These are phyloP conservation scores for Stomatorhinus ivindoensis DNA, from an alignment of 2,113 vertebrate species.

Conservation along the genomic window DNA sequence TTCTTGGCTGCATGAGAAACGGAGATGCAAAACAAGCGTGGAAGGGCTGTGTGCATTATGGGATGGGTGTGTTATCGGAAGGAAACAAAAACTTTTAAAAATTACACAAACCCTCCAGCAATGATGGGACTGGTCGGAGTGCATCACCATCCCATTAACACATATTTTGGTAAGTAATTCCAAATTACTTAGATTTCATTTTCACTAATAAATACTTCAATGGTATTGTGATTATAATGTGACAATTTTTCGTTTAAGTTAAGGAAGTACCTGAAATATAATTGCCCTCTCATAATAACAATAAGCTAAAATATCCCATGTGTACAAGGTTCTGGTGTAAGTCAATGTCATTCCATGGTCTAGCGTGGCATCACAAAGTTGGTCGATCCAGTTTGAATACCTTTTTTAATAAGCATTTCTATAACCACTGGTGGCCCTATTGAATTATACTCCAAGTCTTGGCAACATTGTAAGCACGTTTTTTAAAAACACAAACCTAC, in stretches of 20 bases:
- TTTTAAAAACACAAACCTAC: not conserved
- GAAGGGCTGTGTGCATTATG: not conserved
- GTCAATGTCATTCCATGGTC: not conserved
- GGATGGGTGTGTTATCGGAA: not conserved
- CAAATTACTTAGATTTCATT: not conserved
- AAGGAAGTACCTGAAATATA: not conserved
- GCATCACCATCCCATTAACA: not conserved
- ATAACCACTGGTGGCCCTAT: not conserved
- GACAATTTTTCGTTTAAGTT: not conserved
- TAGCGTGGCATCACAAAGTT: not conserved
- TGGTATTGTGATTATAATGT: not conserved
- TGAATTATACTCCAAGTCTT: not conserved
- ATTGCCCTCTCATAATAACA: not conserved
- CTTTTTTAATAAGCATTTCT: not conserved
- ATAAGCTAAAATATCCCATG: not conserved
- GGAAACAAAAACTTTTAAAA: not conserved
- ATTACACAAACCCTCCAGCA: not conserved
- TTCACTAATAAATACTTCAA: not conserved
- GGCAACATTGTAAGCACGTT: not conserved
- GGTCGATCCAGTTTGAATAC: not conserved
- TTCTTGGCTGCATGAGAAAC: not conserved
- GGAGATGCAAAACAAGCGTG: not conserved
- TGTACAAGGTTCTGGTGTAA: not conserved
- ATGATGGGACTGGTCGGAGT: not conserved
- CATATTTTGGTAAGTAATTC: not conserved